These are phyloP conservation scores for Sebastes minor DNA, from an alignment of 2,797 vertebrate species.

Conservation along the genomic window DNA sequence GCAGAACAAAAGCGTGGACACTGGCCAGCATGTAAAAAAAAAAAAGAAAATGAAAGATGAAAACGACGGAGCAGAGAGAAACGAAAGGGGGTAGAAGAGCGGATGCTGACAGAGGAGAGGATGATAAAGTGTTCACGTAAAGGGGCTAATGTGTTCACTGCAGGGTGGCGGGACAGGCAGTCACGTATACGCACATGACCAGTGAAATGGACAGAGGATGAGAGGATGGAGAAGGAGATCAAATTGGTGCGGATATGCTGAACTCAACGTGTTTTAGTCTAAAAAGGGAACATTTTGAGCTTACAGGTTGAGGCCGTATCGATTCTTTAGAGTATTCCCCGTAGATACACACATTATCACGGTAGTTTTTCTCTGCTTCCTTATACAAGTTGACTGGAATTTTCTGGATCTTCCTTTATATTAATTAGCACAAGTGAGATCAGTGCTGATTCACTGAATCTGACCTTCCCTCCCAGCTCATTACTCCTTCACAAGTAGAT, in stretches of 20 bases:
- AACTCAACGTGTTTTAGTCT: constrained; percentile 1
- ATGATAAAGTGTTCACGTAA: constrained; percentile 67
- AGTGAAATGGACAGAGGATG: constrained; percentile 39
- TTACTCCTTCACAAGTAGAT: constrained; percentile 76
- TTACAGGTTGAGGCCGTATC: neutral
- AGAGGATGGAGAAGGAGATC: constrained; percentile 5
- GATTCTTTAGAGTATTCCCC: neutral
- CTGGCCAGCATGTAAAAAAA: constrained; percentile 41
- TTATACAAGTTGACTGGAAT: constrained; percentile 4
- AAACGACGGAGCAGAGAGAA: constrained; percentile 39
- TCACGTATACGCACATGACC: constrained; percentile 36
- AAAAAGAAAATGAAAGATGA: constrained; percentile 43
- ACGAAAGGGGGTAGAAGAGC: constrained; percentile 43
- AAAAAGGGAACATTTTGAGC: constrained; percentile 1
- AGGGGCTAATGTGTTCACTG: constrained; percentile 39
- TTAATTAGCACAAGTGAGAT: constrained; percentile 65
- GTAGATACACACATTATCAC: neutral
- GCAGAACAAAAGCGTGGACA: constrained; percentile 58
- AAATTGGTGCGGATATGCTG: neutral
- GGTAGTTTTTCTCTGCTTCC: neutral
- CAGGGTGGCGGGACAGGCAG: constrained; percentile 27
- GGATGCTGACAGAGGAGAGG: constrained; percentile 51
- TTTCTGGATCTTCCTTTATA: constrained; percentile 37
- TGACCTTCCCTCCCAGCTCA: constrained; percentile 78
- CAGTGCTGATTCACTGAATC: constrained; percentile 67